Conservation (phyloP, 2,797 vertebrate species). For the Spinus pinus region DNA sequence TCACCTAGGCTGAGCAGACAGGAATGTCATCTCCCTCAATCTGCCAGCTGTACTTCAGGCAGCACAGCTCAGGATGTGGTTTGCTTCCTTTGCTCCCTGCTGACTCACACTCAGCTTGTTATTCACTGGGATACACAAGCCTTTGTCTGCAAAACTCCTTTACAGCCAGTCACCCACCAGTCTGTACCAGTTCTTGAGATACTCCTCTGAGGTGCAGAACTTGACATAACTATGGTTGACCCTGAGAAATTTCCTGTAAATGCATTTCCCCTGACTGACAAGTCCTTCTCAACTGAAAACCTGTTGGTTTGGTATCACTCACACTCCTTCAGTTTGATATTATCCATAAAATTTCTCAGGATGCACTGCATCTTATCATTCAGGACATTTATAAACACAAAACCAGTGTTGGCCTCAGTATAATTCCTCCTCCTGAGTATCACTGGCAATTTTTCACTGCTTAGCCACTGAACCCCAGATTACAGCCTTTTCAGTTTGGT, state of each 20-base stretch:
- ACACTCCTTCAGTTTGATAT: neutral
- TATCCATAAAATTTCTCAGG: neutral
- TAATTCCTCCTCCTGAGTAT: neutral
- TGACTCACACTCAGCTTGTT: neutral
- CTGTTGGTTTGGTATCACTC: neutral
- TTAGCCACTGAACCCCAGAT: neutral
- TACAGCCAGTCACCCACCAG: neutral
- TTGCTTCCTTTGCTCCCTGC: neutral
- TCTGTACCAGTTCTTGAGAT: neutral
- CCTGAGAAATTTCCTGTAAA: neutral
- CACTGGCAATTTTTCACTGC: neutral
- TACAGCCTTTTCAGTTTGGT: neutral
- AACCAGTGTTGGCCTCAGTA: neutral
- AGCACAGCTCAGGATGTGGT: neutral
- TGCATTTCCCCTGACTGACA: neutral
- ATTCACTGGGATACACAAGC: neutral
- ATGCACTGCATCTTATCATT: neutral
- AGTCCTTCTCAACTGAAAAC: neutral
- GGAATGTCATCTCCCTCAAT: neutral
- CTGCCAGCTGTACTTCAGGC: neutral
- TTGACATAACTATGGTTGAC: neutral
- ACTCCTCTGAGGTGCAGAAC: neutral
- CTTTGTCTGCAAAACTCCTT: neutral
- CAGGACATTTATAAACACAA: neutral
- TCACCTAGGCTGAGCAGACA: neutral